Conservation (phyloP, 2,113 vertebrate genomes). For the Ondatra zibethicus region DNA sequence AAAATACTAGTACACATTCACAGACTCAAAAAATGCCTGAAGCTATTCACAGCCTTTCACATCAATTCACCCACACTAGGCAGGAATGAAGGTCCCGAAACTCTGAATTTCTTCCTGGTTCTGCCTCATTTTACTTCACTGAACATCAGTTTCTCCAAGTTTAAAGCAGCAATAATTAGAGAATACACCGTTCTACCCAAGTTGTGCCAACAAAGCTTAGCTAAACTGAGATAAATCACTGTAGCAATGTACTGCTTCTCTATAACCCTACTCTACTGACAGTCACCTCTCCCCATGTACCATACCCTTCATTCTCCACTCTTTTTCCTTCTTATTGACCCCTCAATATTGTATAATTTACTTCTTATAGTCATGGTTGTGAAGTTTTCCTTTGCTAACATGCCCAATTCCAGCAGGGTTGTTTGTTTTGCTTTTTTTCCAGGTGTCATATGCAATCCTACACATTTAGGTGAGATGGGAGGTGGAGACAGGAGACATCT, state of each 20-base stretch:
- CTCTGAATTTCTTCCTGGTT: background rate
- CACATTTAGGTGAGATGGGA: background rate
- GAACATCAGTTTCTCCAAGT: background rate
- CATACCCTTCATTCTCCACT: background rate
- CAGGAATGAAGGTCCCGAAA: background rate
- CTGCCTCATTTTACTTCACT: background rate
- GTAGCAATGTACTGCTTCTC: background rate
- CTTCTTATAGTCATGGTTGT: background rate
- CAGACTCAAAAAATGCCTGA: background rate
- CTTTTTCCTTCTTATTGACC: background rate
- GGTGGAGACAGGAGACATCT: background rate
- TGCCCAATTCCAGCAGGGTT: background rate
- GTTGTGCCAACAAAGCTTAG: background rate
- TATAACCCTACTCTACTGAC: no score
- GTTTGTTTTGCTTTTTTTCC: background rate
- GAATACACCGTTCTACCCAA: no score
- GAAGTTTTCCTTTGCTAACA: background rate
- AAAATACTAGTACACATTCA: background rate
- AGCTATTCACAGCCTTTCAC: background rate
- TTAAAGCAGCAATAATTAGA: background rate
- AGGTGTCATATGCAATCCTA: background rate
- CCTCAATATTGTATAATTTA: background rate
- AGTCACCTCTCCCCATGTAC: no score
- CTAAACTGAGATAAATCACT: background rate
- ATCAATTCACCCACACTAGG: background rate